These are phyloP conservation scores for Thamnophis elegans DNA, from an alignment of 2,797 vertebrate genomes.

Conservation along the genomic window DNA sequence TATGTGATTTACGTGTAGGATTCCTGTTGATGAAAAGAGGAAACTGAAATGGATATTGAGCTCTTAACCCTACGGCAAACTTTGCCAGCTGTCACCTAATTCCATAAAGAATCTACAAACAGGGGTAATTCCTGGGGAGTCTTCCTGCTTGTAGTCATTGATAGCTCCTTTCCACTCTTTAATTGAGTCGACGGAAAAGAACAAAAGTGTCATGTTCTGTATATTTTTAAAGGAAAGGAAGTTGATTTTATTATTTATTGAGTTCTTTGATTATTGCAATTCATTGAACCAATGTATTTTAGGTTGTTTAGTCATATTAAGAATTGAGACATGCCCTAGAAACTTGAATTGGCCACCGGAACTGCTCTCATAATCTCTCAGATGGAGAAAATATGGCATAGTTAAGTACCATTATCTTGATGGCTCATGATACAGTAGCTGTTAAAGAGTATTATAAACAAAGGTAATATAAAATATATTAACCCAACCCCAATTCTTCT, in stretches of 20 bases:
- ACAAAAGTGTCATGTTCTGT: conserved; percentile 36
- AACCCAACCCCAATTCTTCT: neutral
- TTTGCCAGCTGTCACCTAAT: conserved; percentile 58
- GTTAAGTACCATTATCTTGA: conserved; percentile 34
- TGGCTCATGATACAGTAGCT: neutral
- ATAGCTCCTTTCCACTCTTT: conserved; percentile 49
- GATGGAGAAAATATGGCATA: conserved; percentile 38
- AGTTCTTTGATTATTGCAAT: conserved; percentile 29
- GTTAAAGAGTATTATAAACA: neutral
- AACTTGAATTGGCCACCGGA: conserved; percentile 32
- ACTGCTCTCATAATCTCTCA: conserved; percentile 46
- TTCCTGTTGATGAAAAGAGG: conserved; percentile 49
- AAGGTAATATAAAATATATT: neutral
- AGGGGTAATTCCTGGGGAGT: conserved; percentile 36
- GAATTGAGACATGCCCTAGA: conserved; percentile 39
- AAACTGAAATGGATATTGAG: conserved; percentile 36
- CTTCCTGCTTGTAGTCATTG: conserved; percentile 35
- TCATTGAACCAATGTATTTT: conserved; percentile 45
- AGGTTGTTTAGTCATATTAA: conserved; percentile 54
- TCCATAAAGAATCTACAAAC: conserved; percentile 47
- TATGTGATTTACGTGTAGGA: conserved; percentile 50
- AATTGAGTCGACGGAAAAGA: conserved; percentile 17
- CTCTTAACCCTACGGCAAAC: conserved; percentile 54
- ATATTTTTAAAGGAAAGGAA: conserved; percentile 34
- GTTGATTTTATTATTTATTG: conserved; percentile 36